Evolutionary conservation across 1,140 invertebrate genomes (phyloP), one percentile per base, ranked within the genome.

Genomic region (Sesamia nonagrioides): DNA sequence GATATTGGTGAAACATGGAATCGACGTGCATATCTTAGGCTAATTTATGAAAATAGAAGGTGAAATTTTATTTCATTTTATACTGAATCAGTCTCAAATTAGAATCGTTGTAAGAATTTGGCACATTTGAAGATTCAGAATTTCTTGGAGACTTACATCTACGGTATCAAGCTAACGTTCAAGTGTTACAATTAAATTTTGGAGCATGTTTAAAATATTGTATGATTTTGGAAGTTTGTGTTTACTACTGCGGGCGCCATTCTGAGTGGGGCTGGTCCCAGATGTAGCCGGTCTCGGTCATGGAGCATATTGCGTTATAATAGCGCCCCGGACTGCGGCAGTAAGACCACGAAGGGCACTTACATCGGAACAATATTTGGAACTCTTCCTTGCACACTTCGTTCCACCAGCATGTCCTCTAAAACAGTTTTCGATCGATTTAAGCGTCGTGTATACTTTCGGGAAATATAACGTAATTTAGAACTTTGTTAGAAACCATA

Each of bases 391-490:
- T 98, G 94, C 98, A 98, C 3, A 98, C 96, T 95, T 98, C 98
- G 91, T 98, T 98, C 97, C 97, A 98, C 97, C 98, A 98, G 90
- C 98, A 98, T 37, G 97, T 98, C 88, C 98, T 96, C 98, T 98
- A 86, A 74, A 91, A 92, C 78, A 63, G 58, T 42, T 60, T 75
- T n/a, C n/a, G n/a, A 78, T 68, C 40, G 56, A 71, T 76, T 82
- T 35, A n/a, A 21, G 42, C 42, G 18, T 48, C 9, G 4, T 13
- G 9, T 15, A 6, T 11, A 6, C 60, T 3, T 7, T 27, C 6
- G 45, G 15, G 40, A 68, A 73, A 21, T 5, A 9, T 71, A 27
- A 56, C 35, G 42, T 27, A 48, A 35, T 27, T n/a, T 50, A 21
- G 5, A 61, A 45, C 27, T 40, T 15, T 6, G 60, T 45, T 60